Evolutionary conservation across 1,140 invertebrate species (phyloP), one percentile per base, ranked within the genome.

Genomic region (Diabrotica virgifera): DNA sequence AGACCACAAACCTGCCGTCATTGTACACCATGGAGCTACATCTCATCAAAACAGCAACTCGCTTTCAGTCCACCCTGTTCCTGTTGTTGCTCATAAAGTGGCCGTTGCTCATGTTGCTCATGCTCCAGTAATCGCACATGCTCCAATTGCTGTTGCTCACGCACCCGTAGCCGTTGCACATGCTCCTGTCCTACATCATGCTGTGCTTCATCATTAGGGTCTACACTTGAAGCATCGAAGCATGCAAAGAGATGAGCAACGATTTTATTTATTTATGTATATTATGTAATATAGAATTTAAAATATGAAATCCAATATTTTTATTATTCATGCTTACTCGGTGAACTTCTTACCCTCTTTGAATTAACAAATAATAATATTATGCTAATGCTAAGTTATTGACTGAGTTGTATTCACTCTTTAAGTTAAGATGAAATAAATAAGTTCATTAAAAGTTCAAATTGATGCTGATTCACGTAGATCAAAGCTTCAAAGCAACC

Each of bases 1-100:
- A 46, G 40, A 46, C n/a, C 40, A 46, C 40, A 46, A 46, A 46
- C 65, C 65, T 12, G 62, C 58, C 14, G 66, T 67, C 11, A 64
- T 64, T 5, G 64, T 70, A 6, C 62, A 62, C 52, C 59, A 59
- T 46, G 64, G 61, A 7, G 68, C 68, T 9, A 66, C 61, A 9
- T 70, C 69, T 8, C 67, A 68, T 53, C 69, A 70, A 59, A 70
- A 70, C 40, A 68, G 60, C 60, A 70, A 70, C 50, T 55, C 62
- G 6, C 24, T 70, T 3, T 51, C 66, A 13, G 11, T 70, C n/a
- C 56, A 70, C 24, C 66, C 69, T 0, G 67, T 65, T 14, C 38
- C 66, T 2, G 64, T 70, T 50, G 69, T 68, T 14, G 69, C 69
- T n/a, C 65, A 65, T 52, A 65, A 65, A 12, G 53, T 67, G 7